phyloP scores from a whole-genome alignment of 2,888 invertebrate genomes.

The Polydrusus tereticollis region DNA sequence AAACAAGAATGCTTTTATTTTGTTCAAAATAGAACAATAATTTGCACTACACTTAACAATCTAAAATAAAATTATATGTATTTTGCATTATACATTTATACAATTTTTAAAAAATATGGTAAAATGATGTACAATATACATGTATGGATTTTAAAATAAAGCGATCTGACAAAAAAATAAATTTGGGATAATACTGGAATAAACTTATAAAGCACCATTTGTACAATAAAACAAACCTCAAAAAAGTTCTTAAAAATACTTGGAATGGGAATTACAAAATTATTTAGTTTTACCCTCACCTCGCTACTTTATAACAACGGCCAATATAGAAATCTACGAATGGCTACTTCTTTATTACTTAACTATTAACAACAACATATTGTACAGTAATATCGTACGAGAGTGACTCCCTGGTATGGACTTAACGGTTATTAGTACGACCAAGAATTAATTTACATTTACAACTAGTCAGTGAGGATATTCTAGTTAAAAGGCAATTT shows the following conservation, averaged over 20 bases:
- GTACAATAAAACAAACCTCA: constrained; percentile 48
- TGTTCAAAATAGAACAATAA: constrained; percentile 56
- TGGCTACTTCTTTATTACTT: constrained; percentile 53
- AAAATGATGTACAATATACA: constrained; percentile 53
- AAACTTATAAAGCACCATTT: constrained; percentile 52
- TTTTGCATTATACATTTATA: constrained; percentile 51
- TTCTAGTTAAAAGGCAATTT: constrained; percentile 27
- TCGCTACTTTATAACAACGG: constrained; percentile 40
- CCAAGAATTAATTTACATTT: constrained; percentile 41
- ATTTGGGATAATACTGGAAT: constrained; percentile 55
- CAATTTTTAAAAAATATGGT: constrained; percentile 46
- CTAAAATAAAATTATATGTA: constrained; percentile 54
- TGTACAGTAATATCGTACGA: constrained; percentile 56
- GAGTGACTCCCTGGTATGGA: constrained; percentile 38
- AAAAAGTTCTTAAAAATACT: constrained; percentile 54
- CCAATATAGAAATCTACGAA: constrained; percentile 46
- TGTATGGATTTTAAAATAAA: constrained; percentile 42
- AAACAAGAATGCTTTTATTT: constrained; percentile 52
- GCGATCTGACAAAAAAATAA: constrained; percentile 44
- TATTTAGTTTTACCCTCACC: constrained; percentile 56
- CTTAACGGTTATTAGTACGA: constrained; percentile 36
- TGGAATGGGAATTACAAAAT: constrained; percentile 57
- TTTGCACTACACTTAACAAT: constrained; percentile 56
- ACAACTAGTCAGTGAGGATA: constrained; percentile 48
- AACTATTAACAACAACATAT: constrained; percentile 50